Evolutionary conservation across 2,888 invertebrate genomes (phyloP), one percentile per base, ranked within the genome.

Genomic region (Drosophila flavopinicola): DNA sequence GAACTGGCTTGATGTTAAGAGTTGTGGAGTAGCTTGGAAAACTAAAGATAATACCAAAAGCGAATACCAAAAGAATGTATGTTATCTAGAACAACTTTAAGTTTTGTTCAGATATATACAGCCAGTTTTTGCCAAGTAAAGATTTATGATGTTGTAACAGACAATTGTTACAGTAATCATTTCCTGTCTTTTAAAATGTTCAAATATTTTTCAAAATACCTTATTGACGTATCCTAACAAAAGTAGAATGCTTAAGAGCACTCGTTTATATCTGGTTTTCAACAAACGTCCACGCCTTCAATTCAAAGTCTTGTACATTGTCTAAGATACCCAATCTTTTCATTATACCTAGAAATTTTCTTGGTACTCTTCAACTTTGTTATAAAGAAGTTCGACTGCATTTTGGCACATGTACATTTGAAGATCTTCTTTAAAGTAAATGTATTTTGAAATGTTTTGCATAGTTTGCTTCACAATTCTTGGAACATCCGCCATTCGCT

Each of bases 11-110:
- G 37, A 6, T 6, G 25, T 33, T 39, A 29, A 35, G 68, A 52
- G 58, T 37, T 68, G 64, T 23, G n/a, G 9, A 39, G 32, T 38
- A 30, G 42, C 25, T 47, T 11, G 41, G 32, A 33, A 29, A 13
- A 17, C 23, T 33, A 33, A 13, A 39, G 38, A 38, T 35, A 5
- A 23, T 30, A 33, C 6, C 2, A 2, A 2, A 11, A 33, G 33
- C 27, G 10, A 39, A 32, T 38, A 38, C 41, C 48, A 59, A 53
- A 59, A 45, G 2, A 4, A n/a, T n/a, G n/a, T n/a, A 39, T 3
- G 5, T 39, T 9, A 20, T 9, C n/a, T 20, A 20, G 17, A 4
- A 3, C 2, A 1, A 10, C 9, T 9, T 10, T 10, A 0, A 25
- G 10, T 10, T 6, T 13, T 39, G n/a, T n/a, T n/a, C n/a, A n/a